These are phyloP conservation scores for Ecdyonurus torrentis DNA, from an alignment of 2,888 invertebrate species.

Conservation along the genomic window DNA sequence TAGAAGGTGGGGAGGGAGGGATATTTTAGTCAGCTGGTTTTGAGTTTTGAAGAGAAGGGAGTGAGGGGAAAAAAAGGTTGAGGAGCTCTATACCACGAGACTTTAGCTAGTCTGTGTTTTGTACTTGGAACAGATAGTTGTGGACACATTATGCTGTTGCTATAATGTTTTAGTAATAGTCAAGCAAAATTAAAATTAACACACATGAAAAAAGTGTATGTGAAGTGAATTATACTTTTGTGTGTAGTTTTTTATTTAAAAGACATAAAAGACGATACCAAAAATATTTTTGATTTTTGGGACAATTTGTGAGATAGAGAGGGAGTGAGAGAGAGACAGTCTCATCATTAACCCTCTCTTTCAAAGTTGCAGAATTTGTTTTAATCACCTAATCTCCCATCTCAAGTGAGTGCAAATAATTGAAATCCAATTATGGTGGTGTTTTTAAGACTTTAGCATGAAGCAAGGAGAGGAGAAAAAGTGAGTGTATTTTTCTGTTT, in stretches of 20 bases:
- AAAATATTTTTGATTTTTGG: background rate
- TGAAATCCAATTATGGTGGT: background rate
- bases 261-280: background rate
- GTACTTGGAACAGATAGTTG: background rate
- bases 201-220: background rate
- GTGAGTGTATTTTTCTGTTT: no score
- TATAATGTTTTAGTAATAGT: no score
- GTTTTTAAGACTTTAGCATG: background rate
- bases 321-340: background rate
- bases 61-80: background rate
- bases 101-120: background rate
- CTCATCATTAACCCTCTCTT: background rate
- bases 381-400: background rate
- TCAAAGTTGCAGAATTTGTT: no score
- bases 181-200: background rate
- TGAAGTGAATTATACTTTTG: background rate
- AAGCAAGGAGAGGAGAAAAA: background rate
- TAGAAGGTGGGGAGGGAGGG: background rate
- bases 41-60: background rate
- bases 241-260: background rate
- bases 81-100: background rate
- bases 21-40: background rate
- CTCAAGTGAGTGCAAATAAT: background rate
- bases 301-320: background rate
- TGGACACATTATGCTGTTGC: background rate